phyloP scores from a whole-genome alignment of 1,140 invertebrate species.

The Cataglyphis hispanica region DNA sequence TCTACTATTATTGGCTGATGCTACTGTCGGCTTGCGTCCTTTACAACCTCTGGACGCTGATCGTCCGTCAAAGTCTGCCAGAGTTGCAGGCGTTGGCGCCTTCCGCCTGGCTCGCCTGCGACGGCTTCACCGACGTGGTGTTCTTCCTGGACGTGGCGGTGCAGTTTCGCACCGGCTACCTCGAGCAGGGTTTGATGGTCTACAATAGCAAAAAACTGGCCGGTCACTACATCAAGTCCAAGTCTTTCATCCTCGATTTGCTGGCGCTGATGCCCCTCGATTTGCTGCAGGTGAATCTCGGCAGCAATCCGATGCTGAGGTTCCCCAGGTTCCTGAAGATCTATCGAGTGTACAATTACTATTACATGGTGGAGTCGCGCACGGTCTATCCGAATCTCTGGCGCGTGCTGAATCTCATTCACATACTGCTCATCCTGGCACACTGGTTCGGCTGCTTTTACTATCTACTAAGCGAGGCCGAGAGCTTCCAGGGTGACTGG shows the following conservation, averaged over 20 bases:
- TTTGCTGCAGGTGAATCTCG: slow-evolving; percentile 93
- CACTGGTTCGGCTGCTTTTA: slow-evolving; percentile 99
- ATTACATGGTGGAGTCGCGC: slow-evolving; percentile 98
- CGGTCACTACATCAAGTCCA: slow-evolving; percentile 94
- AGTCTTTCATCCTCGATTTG: slow-evolving; percentile 95
- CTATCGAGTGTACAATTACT: slow-evolving; percentile 96
- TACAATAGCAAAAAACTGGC: slow-evolving; percentile 96
- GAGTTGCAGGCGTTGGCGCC: slow-evolving; percentile 92
- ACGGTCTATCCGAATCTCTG: slow-evolving; percentile 98
- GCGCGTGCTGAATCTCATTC: slow-evolving; percentile 97
- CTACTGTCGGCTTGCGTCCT: slow-evolving; percentile 95
- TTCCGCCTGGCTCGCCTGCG: slow-evolving; percentile 92
- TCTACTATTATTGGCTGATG: slow-evolving; percentile 98
- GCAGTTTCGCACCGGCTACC: slow-evolving; percentile 97
- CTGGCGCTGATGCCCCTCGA: slow-evolving; percentile 94
- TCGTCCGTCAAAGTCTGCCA: slow-evolving; percentile 97
- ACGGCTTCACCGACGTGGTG: slow-evolving; percentile 94
- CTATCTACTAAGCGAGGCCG: slow-evolving; percentile 96
- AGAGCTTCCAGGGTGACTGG: slow-evolving; percentile 96
- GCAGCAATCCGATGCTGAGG: slow-evolving; percentile 92
- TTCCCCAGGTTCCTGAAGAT: slow-evolving; percentile 95
- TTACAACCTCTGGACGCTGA: slow-evolving; percentile 98
- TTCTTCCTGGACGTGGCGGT: slow-evolving; percentile 95
- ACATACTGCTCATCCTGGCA: slow-evolving; percentile 96
- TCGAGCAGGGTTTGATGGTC: slow-evolving; percentile 97